Conservation (phyloP, 2,113 vertebrate genomes). For the Nycticryphes semicollaris region DNA sequence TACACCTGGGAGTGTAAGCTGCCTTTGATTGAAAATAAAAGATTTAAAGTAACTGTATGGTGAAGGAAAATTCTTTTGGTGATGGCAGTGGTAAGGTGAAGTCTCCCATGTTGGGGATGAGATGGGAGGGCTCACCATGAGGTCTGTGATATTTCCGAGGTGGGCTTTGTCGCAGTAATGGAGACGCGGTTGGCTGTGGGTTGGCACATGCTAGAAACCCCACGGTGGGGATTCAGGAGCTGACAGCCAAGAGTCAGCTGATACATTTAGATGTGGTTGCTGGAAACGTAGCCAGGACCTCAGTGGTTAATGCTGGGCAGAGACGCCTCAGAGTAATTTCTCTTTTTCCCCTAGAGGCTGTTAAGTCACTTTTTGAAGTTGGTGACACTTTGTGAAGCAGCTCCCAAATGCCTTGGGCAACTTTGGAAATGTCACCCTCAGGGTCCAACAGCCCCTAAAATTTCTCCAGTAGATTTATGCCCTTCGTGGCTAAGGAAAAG, state of each 20-base stretch:
- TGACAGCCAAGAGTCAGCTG: not conserved
- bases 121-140: rapidly evolving
- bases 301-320: not conserved
- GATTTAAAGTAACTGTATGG: not conserved
- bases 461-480: not conserved
- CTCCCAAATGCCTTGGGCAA: not conserved
- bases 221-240: rapidly evolving
- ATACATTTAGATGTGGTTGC: not conserved
- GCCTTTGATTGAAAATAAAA: not conserved
- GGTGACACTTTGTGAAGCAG: not conserved
- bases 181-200: not conserved
- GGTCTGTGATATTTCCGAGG: not conserved
- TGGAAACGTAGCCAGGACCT: not conserved
- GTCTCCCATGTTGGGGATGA: rapidly evolving
- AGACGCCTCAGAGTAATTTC: not conserved
- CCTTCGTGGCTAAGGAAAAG: not conserved
- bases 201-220: not conserved
- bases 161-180: rapidly evolving
- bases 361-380: not conserved
- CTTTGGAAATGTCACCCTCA: not conserved
- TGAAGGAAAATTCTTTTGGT: not conserved
- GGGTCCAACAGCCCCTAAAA: not conserved
- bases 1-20: not conserved
- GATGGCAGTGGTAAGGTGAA: not conserved
- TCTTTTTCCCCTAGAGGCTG: not conserved